Evolutionary conservation across 2,888 invertebrate species (phyloP), one percentile per base, ranked within the genome.

Genomic region (Eupithecia dodoneata): DNA sequence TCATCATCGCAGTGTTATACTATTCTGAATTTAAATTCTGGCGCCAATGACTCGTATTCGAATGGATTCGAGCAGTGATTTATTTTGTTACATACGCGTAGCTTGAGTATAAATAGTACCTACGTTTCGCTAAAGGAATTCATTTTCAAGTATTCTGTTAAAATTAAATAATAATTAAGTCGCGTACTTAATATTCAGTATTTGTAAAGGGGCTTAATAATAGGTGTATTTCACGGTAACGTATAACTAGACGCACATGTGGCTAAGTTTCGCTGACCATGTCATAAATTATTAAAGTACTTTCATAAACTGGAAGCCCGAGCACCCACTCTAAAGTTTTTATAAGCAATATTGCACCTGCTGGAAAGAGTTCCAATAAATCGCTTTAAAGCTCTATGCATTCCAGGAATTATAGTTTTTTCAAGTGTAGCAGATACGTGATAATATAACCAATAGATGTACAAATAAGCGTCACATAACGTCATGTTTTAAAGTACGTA

Each of bases 261-360:
- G n/a, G 55, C 66, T 71, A 67, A 76, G 77, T 73, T 77, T 59
- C 18, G 69, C 72, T 77, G 77, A 75, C 75, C 77, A 75, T 63
- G 30, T 72, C 70, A 63, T 75, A 45, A 70, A 77, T 69, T 72
- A 79, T 79, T 70, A 55, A 69, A 15, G 52, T 65, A 72, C 65
- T 72, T 49, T 7, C 66, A 71, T 65, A 69, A 44, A 67, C 67
- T 66, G 69, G 30, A 49, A 47, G 67, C 45, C 49, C 47, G 49
- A 55, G 18, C 49, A 70, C 41, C 41, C 65, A 69, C 74, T 75
- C 49, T 72, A 74, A 65, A 74, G 69, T 74, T 77, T 74, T 67
- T 41, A 44, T n/a, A 67, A 45, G 67, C 4, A 45, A 67, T 45
- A 69, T 7, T 70, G 63, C 72, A 74, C 77, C 72, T 77, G 72